A percentile compares a stretch with the other conserved stretches of the same genome.
Evolutionary conservation across 1,140 invertebrate species (phyloP).

Genomic region (Ceratoteleas bidentatus): DNA sequence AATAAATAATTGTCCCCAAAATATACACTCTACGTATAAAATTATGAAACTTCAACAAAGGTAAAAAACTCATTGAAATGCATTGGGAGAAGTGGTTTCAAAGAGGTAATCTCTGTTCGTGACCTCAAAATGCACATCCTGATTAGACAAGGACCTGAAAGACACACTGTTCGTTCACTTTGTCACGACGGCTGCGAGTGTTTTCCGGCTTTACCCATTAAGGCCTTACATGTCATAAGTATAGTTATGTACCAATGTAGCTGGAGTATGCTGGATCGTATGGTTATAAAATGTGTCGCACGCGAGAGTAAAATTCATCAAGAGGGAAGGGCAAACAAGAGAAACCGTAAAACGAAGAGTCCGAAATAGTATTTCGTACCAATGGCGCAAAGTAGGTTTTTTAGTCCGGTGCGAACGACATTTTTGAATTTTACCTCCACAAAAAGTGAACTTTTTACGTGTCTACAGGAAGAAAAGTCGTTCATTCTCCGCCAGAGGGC

Average conservation of each 20-base stretch:
- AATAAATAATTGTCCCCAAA: conserved; percentile 39
- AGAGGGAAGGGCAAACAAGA: too few species aligned
- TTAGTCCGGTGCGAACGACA: too few species aligned
- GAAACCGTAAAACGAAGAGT: too few species aligned
- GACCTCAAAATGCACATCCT: conserved; percentile 14
- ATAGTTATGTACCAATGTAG: conserved; percentile 44
- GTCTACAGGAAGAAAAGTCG: too few species aligned
- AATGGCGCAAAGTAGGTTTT: too few species aligned
- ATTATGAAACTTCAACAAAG: conserved; percentile 49
- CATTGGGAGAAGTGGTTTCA: conserved; percentile 13
- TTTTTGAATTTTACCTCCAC: too few species aligned
- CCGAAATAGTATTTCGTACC: too few species aligned
- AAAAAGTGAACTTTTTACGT: too few species aligned
- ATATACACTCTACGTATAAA: conserved; percentile 52
- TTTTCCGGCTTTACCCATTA: conserved; percentile 28
- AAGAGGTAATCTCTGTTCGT: conserved; percentile 39
- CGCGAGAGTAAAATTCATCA: conserved; percentile 11
- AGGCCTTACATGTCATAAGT: conserved; percentile 49
- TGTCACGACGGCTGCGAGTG: conserved; percentile 49
- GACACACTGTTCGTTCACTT: conserved; percentile 11
- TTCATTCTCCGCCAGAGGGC: too few species aligned
- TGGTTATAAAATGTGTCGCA: conserved; percentile 31
- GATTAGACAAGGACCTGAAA: conserved; percentile 3
- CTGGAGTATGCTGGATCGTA: conserved; percentile 35
- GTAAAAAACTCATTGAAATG: conserved; percentile 42